A percentile compares a stretch with the other conserved stretches of the same genome.
phyloP scores from a whole-genome alignment of 1,140 invertebrate species.

The Calosoma granatense region DNA sequence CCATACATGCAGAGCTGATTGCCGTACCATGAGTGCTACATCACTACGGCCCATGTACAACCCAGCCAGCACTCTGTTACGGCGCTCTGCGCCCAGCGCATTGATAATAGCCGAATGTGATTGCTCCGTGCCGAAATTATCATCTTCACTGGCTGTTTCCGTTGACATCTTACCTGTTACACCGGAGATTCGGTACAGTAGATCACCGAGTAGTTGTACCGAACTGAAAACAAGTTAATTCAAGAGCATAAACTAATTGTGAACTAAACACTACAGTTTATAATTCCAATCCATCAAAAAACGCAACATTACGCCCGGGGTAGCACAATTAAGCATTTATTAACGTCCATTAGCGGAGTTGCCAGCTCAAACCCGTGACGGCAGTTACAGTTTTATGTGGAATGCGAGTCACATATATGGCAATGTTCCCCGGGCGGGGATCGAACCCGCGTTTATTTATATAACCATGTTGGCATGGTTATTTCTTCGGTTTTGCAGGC shows the following conservation, averaged over 20 bases:
- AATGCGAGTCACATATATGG: too few species aligned
- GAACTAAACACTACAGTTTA: too few species aligned
- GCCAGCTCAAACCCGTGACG: too few species aligned
- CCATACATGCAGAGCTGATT: constrained; percentile 96
- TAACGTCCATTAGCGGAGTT: too few species aligned
- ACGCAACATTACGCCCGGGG: too few species aligned
- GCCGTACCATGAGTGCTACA: constrained; percentile 91
- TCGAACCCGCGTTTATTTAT: too few species aligned
- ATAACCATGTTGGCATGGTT: too few species aligned
- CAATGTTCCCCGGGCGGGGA: too few species aligned
- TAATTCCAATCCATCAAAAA: too few species aligned
- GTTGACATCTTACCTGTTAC: constrained; percentile 99
- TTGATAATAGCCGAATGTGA: constrained; percentile 86
- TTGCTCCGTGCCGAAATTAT: constrained; percentile 97
- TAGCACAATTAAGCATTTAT: too few species aligned
- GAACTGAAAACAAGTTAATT: constrained; percentile 49
- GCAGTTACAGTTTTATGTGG: too few species aligned
- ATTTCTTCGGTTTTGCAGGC: too few species aligned
- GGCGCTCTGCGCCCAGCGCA: constrained; percentile 74
- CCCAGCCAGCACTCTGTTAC: constrained; percentile 89
- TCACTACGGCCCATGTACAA: constrained; percentile 97
- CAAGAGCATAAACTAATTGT: constrained; percentile 11
- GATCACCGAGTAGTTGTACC: constrained; percentile 91
- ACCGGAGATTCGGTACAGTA: constrained; percentile 93
- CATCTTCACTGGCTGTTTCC: constrained; percentile 94